phyloP scores from a whole-genome alignment of 1,140 invertebrate genomes.

The Oreohelix idahoensis region DNA sequence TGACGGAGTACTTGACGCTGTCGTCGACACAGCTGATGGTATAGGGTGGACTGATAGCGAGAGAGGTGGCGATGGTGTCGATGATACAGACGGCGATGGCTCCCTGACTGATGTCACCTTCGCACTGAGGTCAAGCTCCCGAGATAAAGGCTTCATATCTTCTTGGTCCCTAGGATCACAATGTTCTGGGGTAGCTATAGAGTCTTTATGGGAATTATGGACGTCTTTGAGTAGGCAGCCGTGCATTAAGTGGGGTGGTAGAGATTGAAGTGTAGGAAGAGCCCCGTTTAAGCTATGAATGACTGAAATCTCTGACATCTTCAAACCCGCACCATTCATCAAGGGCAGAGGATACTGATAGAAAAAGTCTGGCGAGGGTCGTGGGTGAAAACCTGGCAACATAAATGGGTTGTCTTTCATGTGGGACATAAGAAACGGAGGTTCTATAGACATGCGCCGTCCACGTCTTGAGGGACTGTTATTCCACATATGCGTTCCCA shows the following conservation, averaged over 20 bases:
- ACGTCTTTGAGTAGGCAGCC: conserved; percentile 21
- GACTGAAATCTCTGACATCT: conserved; percentile 79
- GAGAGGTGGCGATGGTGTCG: conserved; percentile 43
- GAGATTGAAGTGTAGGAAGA: conserved; percentile 44
- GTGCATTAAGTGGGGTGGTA: conserved; percentile 46
- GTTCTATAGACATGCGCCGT: conserved; percentile 92
- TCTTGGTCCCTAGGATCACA: neutral
- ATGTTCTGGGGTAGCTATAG: conserved; percentile 4
- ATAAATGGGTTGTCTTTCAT: conserved; percentile 79
- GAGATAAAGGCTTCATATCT: conserved; percentile 48
- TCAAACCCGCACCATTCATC: conserved; percentile 70
- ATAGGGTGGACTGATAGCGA: neutral
- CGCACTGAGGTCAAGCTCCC: conserved; percentile 67
- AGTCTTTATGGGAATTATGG: conserved; percentile 18
- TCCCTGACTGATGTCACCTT: conserved; percentile 46
- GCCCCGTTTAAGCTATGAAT: conserved; percentile 74
- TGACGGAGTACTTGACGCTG: conserved; percentile 26
- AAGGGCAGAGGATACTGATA: conserved; percentile 79
- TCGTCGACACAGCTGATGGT: neutral
- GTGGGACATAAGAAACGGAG: conserved; percentile 64
- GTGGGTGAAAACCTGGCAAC: conserved; percentile 80
- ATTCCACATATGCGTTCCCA: conserved; percentile 97
- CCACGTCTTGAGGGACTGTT: conserved; percentile 93
- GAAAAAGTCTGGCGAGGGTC: conserved; percentile 85
- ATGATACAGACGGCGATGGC: conserved; percentile 43